Evolutionary conservation across 2,113 vertebrate species (phyloP).

Genomic region (Prochilodus magdalenae): DNA sequence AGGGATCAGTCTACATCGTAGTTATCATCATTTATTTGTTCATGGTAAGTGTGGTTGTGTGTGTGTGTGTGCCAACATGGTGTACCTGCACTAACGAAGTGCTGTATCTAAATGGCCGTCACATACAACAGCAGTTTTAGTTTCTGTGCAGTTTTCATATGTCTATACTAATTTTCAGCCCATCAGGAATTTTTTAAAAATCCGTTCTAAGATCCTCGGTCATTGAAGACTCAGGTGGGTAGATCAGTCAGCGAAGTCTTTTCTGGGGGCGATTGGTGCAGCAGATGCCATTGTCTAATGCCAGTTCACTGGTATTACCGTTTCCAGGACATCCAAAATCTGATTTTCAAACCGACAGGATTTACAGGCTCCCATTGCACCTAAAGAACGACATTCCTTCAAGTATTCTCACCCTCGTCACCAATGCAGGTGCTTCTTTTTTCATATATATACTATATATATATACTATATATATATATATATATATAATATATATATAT

Average conservation of each 20-base stretch:
- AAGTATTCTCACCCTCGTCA: conserved; percentile 74
- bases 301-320: conserved; percentile 76
- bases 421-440: conserved; percentile 68
- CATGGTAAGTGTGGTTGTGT: no score
- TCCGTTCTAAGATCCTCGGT: not conserved
- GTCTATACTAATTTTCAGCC: no score
- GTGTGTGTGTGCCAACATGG: no score
- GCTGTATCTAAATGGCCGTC: no score
- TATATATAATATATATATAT: no score
- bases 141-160: no score
- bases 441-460: no score
- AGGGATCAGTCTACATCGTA: no score
- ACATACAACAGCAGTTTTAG: no score
- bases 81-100: no score
- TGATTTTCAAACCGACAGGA: conserved; percentile 71
- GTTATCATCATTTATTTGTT: no score
- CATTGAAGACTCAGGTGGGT: conserved; percentile 47
- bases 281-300: conserved; percentile 74
- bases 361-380: conserved; percentile 48
- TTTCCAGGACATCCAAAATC: conserved; percentile 63
- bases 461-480: no score
- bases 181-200: not conserved
- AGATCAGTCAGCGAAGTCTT: conserved; percentile 60
- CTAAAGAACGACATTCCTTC: conserved; percentile 64
- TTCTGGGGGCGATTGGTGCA: conserved; percentile 68